phyloP scores from a whole-genome alignment of 2,888 invertebrate genomes.

The Pheosia gnoma region DNA sequence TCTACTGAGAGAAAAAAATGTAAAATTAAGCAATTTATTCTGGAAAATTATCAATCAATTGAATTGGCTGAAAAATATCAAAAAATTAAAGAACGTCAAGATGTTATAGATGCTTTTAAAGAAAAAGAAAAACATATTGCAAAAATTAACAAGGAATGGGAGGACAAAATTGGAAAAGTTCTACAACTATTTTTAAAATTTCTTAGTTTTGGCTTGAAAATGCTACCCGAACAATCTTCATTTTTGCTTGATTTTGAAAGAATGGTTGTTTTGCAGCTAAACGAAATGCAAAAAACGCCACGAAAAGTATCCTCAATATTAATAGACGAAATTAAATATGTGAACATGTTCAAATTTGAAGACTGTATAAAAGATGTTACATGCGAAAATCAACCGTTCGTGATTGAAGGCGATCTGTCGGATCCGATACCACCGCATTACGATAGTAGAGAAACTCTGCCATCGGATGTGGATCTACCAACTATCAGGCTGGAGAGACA shows the following conservation, averaged over 20 bases:
- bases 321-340: conserved; percentile 47
- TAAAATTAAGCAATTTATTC: conserved; percentile 62
- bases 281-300: conserved; percentile 68
- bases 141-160: conserved; percentile 67
- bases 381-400: conserved; percentile 65
- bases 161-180: conserved; percentile 70
- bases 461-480: conserved; percentile 64
- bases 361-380: conserved; percentile 24
- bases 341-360: conserved; percentile 59
- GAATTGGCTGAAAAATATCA: conserved; percentile 58
- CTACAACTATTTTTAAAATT: conserved; percentile 71
- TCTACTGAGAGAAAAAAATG: conserved; percentile 75
- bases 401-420: conserved; percentile 61
- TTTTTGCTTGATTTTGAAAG: conserved; percentile 74
- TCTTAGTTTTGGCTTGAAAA: conserved; percentile 68
- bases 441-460: conserved; percentile 69
- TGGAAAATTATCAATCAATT: conserved; percentile 59
- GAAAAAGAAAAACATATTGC: conserved; percentile 49
- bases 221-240: conserved; percentile 72
- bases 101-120: conserved; percentile 52
- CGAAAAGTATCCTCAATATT: conserved; percentile 50
- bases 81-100: conserved; percentile 58
- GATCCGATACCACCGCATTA: conserved; percentile 52
- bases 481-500: conserved; percentile 61
- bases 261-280: conserved; percentile 71